phyloP scores from a whole-genome alignment of 1,140 invertebrate species.

The Diabrotica undecimpunctata region DNA sequence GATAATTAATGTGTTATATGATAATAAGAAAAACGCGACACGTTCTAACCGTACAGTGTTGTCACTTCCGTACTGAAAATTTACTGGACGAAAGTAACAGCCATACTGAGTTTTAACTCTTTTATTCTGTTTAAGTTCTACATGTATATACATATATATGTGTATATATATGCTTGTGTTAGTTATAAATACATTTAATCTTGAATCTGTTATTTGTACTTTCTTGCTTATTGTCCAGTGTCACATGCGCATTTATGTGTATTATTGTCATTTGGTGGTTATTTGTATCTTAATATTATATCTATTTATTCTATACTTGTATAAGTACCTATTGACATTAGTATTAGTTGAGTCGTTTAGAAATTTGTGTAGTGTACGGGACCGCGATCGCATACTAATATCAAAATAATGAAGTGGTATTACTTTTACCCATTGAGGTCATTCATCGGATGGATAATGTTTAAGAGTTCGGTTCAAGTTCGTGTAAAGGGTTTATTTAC shows the following conservation, averaged over 20 bases:
- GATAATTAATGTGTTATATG: constrained; percentile 18
- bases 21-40: constrained; percentile 21
- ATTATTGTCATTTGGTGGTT: constrained; percentile 49
- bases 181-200: constrained; percentile 30
- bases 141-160: constrained; percentile 21
- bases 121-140: constrained; percentile 30
- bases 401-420: constrained; percentile 30
- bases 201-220: constrained; percentile 43
- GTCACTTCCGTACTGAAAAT: constrained; percentile 8
- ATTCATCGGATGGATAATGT: constrained; percentile 22
- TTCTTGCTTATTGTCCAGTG: constrained; percentile 49
- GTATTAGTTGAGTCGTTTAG: constrained; percentile 45
- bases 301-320: constrained; percentile 42
- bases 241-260: constrained; percentile 49
- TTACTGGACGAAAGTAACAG: constrained; percentile 10
- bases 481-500: constrained; percentile 34
- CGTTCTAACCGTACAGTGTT: constrained; percentile 21
- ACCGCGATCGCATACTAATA: constrained; percentile 20
- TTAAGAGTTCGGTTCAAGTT: constrained; percentile 31
- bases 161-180: constrained; percentile 30
- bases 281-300: constrained; percentile 44
- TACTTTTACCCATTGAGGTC: constrained; percentile 22
- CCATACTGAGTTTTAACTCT: constrained; percentile 36
- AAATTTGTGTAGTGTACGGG: constrained; percentile 37
- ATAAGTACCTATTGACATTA: constrained; percentile 40